A percentile compares a stretch with the other conserved stretches of the same genome.
Conservation (phyloP, 2,888 invertebrate species). For the Eutolmus rufibarbis region DNA sequence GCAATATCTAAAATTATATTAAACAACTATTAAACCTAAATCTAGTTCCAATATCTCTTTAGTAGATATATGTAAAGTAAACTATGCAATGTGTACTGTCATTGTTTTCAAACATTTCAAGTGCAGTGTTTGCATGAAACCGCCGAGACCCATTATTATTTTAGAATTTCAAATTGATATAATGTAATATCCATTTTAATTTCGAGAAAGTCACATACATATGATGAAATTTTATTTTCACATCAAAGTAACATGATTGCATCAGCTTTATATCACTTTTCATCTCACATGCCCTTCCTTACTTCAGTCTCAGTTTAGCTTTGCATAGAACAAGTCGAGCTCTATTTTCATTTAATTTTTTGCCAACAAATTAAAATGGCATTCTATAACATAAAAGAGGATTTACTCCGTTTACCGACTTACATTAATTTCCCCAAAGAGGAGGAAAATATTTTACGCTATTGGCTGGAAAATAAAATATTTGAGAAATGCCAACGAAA, state of each 20-base stretch:
- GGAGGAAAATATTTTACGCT: slow-evolving; percentile 79
- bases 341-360: not conserved
- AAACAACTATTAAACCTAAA: too few relatives aligned
- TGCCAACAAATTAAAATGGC: not conserved
- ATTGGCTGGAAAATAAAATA: slow-evolving; percentile 87
- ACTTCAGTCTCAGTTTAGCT: not conserved
- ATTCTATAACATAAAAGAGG: slow-evolving; percentile 63
- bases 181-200: not conserved
- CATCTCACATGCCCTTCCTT: not conserved
- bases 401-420: slow-evolving; percentile 55
- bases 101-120: too few relatives aligned
- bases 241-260: not conserved
- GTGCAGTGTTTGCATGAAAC: too few relatives aligned
- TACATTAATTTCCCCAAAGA: slow-evolving; percentile 67
- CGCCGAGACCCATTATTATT: too few relatives aligned
- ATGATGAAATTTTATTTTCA: not conserved
- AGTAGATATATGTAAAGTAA: too few relatives aligned
- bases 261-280: not conserved
- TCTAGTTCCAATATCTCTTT: too few relatives aligned
- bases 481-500: slow-evolving; percentile 82
- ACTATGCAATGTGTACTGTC: too few relatives aligned
- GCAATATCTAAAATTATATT: too few relatives aligned
- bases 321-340: not conserved
- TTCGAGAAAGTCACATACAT: not conserved
- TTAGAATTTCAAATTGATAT: too few relatives aligned